These are phyloP conservation scores for Eonycteris spelaea DNA, from an alignment of 2,113 vertebrate species.

Conservation along the genomic window DNA sequence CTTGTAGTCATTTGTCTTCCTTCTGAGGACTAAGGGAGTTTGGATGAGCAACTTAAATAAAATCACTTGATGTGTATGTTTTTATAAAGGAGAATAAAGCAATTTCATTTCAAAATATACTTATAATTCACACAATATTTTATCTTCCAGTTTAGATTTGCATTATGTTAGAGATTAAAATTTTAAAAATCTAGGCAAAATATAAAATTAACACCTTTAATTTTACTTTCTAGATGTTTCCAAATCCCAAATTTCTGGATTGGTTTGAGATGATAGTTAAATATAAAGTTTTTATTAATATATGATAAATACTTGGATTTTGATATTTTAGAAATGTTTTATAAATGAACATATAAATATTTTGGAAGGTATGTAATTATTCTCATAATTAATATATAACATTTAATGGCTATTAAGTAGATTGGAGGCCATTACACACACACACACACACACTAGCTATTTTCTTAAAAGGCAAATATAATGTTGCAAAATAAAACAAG, in stretches of 20 bases:
- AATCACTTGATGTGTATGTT: neutral
- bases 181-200: neutral
- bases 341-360: neutral
- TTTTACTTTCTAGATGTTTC: constrained; percentile 6
- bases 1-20: constrained; percentile 42
- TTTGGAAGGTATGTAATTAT: neutral
- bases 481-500: neutral
- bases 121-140: neutral
- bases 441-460: neutral
- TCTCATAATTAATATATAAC: neutral
- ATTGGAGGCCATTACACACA: neutral
- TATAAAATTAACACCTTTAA: neutral
- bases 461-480: neutral
- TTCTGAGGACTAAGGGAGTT: constrained; percentile 9
- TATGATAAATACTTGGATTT: neutral
- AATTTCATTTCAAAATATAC: neutral
- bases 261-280: neutral
- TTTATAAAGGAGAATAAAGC: neutral
- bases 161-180: neutral
- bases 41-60: constrained; percentile 26
- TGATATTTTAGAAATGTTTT: neutral
- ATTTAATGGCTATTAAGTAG: neutral
- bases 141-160: neutral
- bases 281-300: neutral
- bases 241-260: neutral